Evolutionary conservation across 1,140 invertebrate genomes (phyloP).

Genomic region (Ladona fulva): DNA sequence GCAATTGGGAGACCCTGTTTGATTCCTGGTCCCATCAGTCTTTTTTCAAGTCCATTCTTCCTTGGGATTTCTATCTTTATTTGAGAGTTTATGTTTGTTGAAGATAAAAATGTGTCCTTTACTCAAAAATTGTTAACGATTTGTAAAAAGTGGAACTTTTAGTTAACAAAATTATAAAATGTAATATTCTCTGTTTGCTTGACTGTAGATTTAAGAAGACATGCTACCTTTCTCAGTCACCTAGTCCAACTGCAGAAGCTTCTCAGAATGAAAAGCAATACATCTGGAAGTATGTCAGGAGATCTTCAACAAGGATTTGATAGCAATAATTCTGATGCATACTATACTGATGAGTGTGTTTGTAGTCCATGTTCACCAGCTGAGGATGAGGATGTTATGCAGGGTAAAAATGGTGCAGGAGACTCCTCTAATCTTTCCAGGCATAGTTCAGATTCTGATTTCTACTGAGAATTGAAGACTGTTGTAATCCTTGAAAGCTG

Average conservation of each 20-base stretch:
- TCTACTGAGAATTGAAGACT: background rate
- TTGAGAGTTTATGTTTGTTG: no score
- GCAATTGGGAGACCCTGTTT: no score
- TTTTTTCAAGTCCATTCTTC: no score
- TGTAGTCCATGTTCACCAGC: background rate
- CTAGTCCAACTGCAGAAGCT: background rate
- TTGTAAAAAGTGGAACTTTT: no score
- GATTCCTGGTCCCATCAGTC: no score
- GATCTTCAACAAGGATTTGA: slow-evolving; percentile 22
- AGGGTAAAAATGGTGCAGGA: background rate
- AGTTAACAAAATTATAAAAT: no score
- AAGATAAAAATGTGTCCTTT: no score
- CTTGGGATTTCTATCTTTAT: no score
- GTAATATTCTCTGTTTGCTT: background rate
- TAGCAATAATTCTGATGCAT: background rate
- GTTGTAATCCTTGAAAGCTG: background rate
- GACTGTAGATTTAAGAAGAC: background rate
- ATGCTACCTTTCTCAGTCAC: background rate
- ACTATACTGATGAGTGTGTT: background rate
- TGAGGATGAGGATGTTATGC: background rate
- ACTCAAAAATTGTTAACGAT: no score
- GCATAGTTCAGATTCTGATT: background rate
- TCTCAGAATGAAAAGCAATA: slow-evolving; percentile 12
- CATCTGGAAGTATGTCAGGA: slow-evolving; percentile 21
- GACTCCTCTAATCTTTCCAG: background rate